Conservation (phyloP, 1,140 invertebrate genomes). For the Leptestheria dahalacensis region DNA sequence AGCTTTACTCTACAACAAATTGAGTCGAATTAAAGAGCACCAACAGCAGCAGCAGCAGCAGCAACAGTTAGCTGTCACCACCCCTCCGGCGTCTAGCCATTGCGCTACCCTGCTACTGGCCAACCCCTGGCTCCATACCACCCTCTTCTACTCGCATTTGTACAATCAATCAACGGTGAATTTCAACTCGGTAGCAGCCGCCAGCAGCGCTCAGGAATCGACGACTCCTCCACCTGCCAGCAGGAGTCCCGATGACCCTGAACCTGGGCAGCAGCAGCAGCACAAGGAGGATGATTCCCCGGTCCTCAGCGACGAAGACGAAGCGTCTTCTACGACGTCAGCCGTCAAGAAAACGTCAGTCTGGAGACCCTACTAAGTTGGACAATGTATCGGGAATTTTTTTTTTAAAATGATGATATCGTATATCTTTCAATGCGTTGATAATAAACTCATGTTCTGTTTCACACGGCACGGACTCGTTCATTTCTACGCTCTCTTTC, state of each 20-base stretch:
- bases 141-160: conserved; percentile 2
- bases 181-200: background rate
- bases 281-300: background rate
- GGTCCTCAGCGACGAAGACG: background rate
- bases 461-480: background rate
- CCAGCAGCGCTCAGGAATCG: background rate
- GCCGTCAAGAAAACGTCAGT: background rate
- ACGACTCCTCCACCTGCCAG: background rate
- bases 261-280: background rate
- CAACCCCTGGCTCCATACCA: conserved; percentile 7
- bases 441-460: background rate
- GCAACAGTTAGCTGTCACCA: background rate
- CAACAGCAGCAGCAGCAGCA: background rate
- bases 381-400: too few relatives aligned
- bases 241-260: background rate
- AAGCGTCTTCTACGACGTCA: background rate
- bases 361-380: background rate
- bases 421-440: too few relatives aligned
- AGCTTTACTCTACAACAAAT: background rate
- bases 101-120: conserved; percentile 2
- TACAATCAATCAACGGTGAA: background rate
- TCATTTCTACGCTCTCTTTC: background rate
- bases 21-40: background rate
- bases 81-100: too few relatives aligned
- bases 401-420: background rate